Base-by-base conservation (phyloP, 2,113 vertebrate species). In the Salvelinus sp. region DNA sequence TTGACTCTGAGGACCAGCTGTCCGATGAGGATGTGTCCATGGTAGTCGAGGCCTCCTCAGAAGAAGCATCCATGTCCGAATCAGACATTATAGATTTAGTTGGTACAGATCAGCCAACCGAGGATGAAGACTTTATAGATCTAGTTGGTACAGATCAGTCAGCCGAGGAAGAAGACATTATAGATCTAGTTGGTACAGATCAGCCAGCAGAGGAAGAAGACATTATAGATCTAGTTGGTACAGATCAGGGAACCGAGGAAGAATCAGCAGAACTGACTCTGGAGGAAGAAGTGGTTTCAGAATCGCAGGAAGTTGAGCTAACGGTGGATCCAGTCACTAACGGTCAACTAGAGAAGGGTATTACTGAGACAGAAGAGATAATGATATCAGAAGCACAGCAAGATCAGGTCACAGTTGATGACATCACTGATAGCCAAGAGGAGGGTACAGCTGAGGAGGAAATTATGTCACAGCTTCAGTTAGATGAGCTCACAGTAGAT, bases 161-260 rank as follows among this genome's bases (percentile, higher is more conserved):
- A 69, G 58, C 5, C 4, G 1, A 33, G 30, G 69, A 27, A 6
- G 58, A 77, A 48, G 47, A 76, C 70, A 71, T 30, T 30, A 30
- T 62, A 10, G 20, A 77, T 58, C 54, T 50, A 66, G 27, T 67
- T 27, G 5, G 68, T 16, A 62, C 5, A 68, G 69, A 69, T 2
- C 62, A 54, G 73, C 30, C 18, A 64, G 48, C 30, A 10, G 69
- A 27, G 6, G 48, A 78, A 48, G 30, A 76, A 48, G n/a, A 76
- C 72, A 72, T 48, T 38, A 63, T 18, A 12, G 28, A 77, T 60
- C 60, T 50, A 63, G 20, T 68, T 28, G 10, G 68, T 18, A 63
- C 6, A 65, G 66, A 62, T 3, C 62, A 54, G 72, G 5, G 1
- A 69, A 38, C 48, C 12, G 69, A 28, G 10, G 60, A 78, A 50